phyloP scores from a whole-genome alignment of 2,113 vertebrate species.

The Bos javanicus region DNA sequence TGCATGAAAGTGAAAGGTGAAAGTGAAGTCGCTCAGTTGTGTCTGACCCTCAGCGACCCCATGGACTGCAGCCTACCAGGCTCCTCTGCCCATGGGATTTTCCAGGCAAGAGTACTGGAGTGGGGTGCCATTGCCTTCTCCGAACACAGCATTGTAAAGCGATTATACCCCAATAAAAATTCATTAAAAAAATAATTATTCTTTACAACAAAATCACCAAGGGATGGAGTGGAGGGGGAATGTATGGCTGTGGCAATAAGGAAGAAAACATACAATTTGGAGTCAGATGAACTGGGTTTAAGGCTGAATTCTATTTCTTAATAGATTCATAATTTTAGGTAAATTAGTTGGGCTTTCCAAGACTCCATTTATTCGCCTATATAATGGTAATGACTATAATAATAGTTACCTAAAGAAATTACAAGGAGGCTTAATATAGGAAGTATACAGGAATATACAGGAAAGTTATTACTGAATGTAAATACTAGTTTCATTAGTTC shows the following conservation, averaged over 20 bases:
- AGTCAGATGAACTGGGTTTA: background rate
- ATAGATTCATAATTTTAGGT: background rate
- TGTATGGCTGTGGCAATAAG: background rate
- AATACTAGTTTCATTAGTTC: background rate
- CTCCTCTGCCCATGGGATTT: no score
- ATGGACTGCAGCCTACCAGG: no score
- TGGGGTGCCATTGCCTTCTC: no score
- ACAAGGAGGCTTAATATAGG: background rate
- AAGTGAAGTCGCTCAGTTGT: no score
- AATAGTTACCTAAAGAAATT: background rate
- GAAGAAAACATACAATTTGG: background rate
- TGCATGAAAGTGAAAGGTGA: no score
- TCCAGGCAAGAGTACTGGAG: no score
- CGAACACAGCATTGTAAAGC: background rate
- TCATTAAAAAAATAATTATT: background rate
- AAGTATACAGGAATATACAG: background rate
- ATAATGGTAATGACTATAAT: background rate
- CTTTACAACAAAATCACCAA: background rate
- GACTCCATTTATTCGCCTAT: background rate
- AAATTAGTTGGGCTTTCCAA: background rate
- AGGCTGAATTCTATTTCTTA: background rate
- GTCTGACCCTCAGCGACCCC: no score
- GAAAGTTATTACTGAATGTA: background rate
- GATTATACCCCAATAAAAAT: background rate
- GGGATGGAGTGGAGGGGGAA: rapidly evolving